phyloP scores from a whole-genome alignment of 2,797 vertebrate genomes.

The Centroberyx gerrardi region DNA sequence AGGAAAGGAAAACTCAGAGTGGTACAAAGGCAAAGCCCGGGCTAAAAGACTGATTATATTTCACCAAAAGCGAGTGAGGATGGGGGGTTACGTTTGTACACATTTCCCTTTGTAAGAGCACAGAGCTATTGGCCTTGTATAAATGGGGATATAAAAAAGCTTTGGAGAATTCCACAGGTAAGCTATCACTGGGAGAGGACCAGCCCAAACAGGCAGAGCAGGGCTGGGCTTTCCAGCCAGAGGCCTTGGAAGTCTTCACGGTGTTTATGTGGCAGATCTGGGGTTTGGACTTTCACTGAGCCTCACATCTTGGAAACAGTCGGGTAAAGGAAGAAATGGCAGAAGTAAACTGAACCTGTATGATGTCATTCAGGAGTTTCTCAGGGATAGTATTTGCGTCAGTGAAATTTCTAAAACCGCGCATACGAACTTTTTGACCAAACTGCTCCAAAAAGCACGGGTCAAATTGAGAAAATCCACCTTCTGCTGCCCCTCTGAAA shows the following conservation, averaged over 20 bases:
- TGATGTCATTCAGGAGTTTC: neutral
- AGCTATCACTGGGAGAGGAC: slow-evolving; percentile 87
- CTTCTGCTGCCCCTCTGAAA: slow-evolving; percentile 16
- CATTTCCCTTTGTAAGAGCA: slow-evolving; percentile 76
- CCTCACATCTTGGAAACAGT: slow-evolving; percentile 68
- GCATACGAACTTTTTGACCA: neutral
- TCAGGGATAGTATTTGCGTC: neutral
- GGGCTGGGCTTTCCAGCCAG: slow-evolving; percentile 84
- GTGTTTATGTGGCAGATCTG: slow-evolving; percentile 85
- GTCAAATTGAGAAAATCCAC: slow-evolving; percentile 20
- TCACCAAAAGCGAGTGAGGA: slow-evolving; percentile 61
- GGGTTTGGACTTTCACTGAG: slow-evolving; percentile 89
- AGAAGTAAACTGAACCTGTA: slow-evolving; percentile 11
- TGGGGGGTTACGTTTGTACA: slow-evolving; percentile 75
- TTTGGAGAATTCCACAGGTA: slow-evolving; percentile 92
- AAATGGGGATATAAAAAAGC: slow-evolving; percentile 86
- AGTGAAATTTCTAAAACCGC: neutral
- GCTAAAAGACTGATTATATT: slow-evolving; percentile 78
- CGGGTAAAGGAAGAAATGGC: slow-evolving; percentile 25
- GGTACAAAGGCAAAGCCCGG: slow-evolving; percentile 72
- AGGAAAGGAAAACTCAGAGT: slow-evolving; percentile 38
- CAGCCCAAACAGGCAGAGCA: slow-evolving; percentile 89
- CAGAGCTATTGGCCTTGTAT: slow-evolving; percentile 68
- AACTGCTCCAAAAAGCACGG: neutral
- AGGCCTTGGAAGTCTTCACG: slow-evolving; percentile 80